These are phyloP conservation scores for Eucidaris tribuloides DNA, from an alignment of 35 echinoderm and acorn worm species.

Conservation along the genomic window DNA sequence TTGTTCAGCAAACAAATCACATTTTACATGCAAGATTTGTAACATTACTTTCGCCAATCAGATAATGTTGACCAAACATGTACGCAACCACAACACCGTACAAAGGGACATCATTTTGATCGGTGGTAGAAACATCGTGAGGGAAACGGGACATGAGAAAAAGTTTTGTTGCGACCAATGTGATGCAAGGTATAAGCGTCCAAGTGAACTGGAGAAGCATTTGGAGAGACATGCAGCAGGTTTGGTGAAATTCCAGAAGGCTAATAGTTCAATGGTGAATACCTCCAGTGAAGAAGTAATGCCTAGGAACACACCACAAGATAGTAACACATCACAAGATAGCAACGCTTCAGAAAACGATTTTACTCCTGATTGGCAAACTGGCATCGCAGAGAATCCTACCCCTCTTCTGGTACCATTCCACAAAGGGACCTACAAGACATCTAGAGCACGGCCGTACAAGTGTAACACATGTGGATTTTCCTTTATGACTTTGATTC, in stretches of 20 bases:
- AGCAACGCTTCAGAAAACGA: too few species aligned
- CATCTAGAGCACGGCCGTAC: background rate
- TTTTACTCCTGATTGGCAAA: too few species aligned
- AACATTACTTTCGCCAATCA: background rate
- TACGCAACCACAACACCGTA: background rate
- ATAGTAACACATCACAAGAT: too few species aligned
- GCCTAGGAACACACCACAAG: too few species aligned
- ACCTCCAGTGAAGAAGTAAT: too few species aligned
- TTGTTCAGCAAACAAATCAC: background rate
- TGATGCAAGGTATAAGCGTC: conserved; percentile 8
- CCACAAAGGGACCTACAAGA: conserved; percentile 9
- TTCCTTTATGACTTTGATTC: conserved; percentile 17
- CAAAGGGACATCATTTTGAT: conserved; percentile 13
- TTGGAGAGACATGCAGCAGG: background rate
- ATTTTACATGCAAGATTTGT: background rate
- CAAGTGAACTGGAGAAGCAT: conserved; percentile 22
- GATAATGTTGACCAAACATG: conserved; percentile 13
- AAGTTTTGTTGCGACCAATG: conserved; percentile 23
- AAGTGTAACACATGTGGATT: conserved; percentile 13
- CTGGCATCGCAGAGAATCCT: too few species aligned
- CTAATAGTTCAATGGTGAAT: too few species aligned
- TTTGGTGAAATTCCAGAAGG: too few species aligned
- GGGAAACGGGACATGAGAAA: conserved; percentile 6
- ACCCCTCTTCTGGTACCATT: too few species aligned
- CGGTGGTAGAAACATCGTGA: background rate